Percentiles rank a stretch among this genome's conserved stretches.
These are phyloP conservation scores for Pantherophis vulpinus DNA, from an alignment of 2,797 vertebrate species.

Conservation along the genomic window DNA sequence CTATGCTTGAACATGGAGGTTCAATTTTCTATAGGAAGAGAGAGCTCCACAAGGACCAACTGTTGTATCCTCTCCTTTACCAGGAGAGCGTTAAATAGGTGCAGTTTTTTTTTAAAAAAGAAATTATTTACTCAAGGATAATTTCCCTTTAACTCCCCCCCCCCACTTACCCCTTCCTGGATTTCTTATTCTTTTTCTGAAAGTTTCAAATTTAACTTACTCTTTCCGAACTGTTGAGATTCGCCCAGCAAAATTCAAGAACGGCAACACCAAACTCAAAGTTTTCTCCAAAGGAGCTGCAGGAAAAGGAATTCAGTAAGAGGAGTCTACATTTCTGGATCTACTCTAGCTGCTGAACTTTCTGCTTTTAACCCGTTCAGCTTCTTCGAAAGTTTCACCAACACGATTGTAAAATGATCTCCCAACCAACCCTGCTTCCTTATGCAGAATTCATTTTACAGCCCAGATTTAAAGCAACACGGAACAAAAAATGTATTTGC, in stretches of 20 bases:
- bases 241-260: not conserved
- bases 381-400: not conserved
- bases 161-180: too few species aligned
- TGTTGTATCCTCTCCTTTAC: not conserved
- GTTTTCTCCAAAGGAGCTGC: not conserved
- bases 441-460: not conserved
- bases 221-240: not conserved
- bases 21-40: not conserved
- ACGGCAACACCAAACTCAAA: not conserved
- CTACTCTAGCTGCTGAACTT: conserved; percentile 8
- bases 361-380: conserved; percentile 5
- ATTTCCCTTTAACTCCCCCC: too few species aligned
- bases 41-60: not conserved
- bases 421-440: not conserved
- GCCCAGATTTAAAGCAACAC: not conserved
- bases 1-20: not conserved
- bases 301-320: conserved; percentile 13
- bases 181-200: not conserved
- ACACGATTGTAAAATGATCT: not conserved
- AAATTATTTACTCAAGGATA: not conserved
- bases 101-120: too few species aligned
- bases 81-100: not conserved
- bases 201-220: not conserved
- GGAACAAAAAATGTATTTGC: not conserved
- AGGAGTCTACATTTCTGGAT: not conserved